A percentile compares a stretch with the other conserved stretches of the same genome.
These are phyloP conservation scores for Acanthis flammea DNA, from an alignment of 2,797 vertebrate species.

Conservation along the genomic window DNA sequence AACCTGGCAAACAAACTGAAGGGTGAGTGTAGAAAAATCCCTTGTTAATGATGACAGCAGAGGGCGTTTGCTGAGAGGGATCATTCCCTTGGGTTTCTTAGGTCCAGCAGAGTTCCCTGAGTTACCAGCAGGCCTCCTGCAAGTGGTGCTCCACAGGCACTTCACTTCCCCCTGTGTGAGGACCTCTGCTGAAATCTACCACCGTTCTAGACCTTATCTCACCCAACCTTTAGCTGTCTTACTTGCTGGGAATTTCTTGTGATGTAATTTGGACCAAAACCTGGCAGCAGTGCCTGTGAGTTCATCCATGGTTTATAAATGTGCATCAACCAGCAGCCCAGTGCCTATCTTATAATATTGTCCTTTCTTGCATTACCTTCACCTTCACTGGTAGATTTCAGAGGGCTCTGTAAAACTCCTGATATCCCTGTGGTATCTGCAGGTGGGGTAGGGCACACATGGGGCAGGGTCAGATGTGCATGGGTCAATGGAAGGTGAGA, in stretches of 20 bases:
- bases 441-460: neutral
- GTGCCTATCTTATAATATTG: rapidly evolving
- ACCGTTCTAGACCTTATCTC: neutral
- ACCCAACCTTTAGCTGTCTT: neutral
- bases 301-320: neutral
- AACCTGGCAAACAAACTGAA: neutral
- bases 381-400: neutral
- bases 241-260: neutral
- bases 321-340: neutral
- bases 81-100: rapidly evolving
- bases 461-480: rapidly evolving
- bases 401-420: neutral
- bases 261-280: neutral
- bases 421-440: neutral
- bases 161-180: neutral
- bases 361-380: neutral
- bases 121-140: neutral
- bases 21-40: neutral
- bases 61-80: neutral
- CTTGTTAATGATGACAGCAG: neutral
- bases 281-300: neutral
- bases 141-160: neutral
- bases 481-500: rapidly evolving
- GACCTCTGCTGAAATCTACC: neutral
- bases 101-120: neutral